Percentiles rank a stretch among this genome's conserved stretches.
Conservation (phyloP, 2,113 vertebrate species). For the Phaetusa simplex region DNA sequence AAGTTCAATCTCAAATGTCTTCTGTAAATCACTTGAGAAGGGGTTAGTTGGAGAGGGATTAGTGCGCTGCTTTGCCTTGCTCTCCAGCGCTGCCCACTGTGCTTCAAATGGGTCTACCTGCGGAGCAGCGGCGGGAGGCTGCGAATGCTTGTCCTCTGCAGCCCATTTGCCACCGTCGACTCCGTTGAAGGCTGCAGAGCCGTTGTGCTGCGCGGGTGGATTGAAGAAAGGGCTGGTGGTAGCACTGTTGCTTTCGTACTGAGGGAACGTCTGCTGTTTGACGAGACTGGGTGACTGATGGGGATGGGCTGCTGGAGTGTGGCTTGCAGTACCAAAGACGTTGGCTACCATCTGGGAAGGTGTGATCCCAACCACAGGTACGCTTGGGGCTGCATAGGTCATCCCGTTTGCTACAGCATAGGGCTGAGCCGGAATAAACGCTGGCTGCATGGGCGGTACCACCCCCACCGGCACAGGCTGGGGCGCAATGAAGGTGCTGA, state of each 20-base stretch:
- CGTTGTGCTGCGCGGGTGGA: conserved; percentile 78
- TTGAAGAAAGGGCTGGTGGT: conserved; percentile 82
- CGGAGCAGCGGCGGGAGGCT: conserved; percentile 48
- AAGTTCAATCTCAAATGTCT: conserved; percentile 99
- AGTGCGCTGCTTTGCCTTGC: conserved; percentile 87
- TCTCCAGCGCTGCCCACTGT: conserved; percentile 95
- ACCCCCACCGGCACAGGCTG: conserved; percentile 81
- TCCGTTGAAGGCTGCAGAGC: conserved; percentile 87
- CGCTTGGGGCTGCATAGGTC: conserved; percentile 82
- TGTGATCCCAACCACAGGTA: conserved; percentile 94
- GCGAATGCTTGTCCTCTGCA: conserved; percentile 68
- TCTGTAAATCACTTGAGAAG: conserved; percentile 97
- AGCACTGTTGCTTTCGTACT: conserved; percentile 71
- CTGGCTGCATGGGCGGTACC: conserved; percentile 85
- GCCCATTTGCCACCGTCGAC: conserved; percentile 79
- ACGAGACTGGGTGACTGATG: conserved; percentile 75
- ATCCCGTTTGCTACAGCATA: conserved; percentile 89
- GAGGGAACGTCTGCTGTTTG: conserved; percentile 77
- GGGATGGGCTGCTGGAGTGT: conserved; percentile 74
- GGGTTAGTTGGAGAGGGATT: conserved; percentile 97
- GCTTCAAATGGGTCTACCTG: conserved; percentile 91
- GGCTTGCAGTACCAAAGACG: conserved; percentile 89
- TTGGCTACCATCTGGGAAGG: conserved; percentile 98
- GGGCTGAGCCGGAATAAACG: conserved; percentile 81
- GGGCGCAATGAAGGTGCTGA: conserved; percentile 78